Evolutionary conservation across 2,113 vertebrate genomes (phyloP), one percentile per base, ranked within the genome.

Genomic region (Sylvilagus bachmani): DNA sequence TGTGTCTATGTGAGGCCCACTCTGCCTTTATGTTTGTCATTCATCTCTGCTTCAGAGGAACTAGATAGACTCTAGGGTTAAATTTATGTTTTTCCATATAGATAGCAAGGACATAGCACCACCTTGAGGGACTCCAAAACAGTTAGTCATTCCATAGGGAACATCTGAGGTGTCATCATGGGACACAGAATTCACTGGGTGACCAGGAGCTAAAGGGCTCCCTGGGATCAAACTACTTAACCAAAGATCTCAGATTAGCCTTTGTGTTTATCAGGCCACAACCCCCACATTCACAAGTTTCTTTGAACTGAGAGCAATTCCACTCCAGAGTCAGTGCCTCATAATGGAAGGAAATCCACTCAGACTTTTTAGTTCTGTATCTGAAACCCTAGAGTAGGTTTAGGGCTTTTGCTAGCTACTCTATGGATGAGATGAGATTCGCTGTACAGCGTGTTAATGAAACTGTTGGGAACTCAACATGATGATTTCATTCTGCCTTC

Each of bases 1-100:
- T 89, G 74, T 80, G 24, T 90, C 93, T 66, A 75, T 70, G 44
- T 89, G 80, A 95, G 82, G 10, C 5, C 19, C 55, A 49, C 11
- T 79, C 13, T 95, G 73, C 4, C 36, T 93, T 92, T 78, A 22
- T 81, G 44, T 17, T 86, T 61, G 58, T 84, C 38, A n/a, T 69
- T 89, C 31, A 64, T 22, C 38, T 95, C 27, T 90, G 16, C 19
- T 58, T 58, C 16, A 78, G 64, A 73, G 74, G 31, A 95, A 82
- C 49, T 70, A 82, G 44, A 62, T 24, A 87, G 77, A 25, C 29
- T 67, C 27, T 51, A 80, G 19, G 22, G 33, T 75, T 91, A 91
- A 80, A 9, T 12, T 69, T 61, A 24, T 36, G 16, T 53, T 51
- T 80, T 49, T n/a, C 33, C 12, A 49, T 29, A 21, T 73, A 80